Conservation (phyloP, 1,140 invertebrate genomes). For the Danaus melanippus region DNA sequence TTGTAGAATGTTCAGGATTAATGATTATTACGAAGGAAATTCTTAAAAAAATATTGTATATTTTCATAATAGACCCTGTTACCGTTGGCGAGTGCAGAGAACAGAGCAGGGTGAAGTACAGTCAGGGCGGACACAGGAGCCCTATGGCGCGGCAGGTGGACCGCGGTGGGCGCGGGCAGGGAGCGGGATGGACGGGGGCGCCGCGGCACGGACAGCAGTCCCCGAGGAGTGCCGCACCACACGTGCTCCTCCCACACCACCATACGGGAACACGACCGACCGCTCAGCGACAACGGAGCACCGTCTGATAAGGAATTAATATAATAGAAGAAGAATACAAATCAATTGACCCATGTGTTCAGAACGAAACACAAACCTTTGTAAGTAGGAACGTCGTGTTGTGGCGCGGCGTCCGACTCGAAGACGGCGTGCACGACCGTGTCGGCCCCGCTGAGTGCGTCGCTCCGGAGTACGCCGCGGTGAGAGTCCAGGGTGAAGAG, state of each 20-base stretch:
- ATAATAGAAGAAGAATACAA: not conserved
- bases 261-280: slow-evolving; percentile 32
- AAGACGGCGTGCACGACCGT: slow-evolving; percentile 31
- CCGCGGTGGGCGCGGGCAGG: slow-evolving; percentile 10
- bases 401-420: slow-evolving; percentile 16
- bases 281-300: slow-evolving; percentile 17
- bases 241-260: slow-evolving; percentile 42
- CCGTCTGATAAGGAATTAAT: slow-evolving; percentile 6
- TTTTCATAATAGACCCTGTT: not conserved
- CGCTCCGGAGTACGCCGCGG: slow-evolving; percentile 36
- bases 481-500: slow-evolving; percentile 28
- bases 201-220: slow-evolving; percentile 28
- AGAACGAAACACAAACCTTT: slow-evolving; percentile 1
- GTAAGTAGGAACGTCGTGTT: slow-evolving; percentile 8
- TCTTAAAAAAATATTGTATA: too few species aligned
- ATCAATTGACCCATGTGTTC: not conserved
- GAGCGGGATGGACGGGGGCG: slow-evolving; percentile 16
- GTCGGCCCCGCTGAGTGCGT: slow-evolving; percentile 27
- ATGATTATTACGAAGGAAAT: too few species aligned
- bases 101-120: slow-evolving; percentile 30
- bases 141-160: slow-evolving; percentile 15
- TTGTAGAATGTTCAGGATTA: too few species aligned
- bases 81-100: slow-evolving; percentile 12
- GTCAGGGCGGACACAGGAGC: slow-evolving; percentile 26
- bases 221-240: slow-evolving; percentile 37